Percentiles rank a stretch among this genome's conserved stretches.
Evolutionary conservation across 2,888 invertebrate species (phyloP).

Genomic region (Ectropis crepuscularia): DNA sequence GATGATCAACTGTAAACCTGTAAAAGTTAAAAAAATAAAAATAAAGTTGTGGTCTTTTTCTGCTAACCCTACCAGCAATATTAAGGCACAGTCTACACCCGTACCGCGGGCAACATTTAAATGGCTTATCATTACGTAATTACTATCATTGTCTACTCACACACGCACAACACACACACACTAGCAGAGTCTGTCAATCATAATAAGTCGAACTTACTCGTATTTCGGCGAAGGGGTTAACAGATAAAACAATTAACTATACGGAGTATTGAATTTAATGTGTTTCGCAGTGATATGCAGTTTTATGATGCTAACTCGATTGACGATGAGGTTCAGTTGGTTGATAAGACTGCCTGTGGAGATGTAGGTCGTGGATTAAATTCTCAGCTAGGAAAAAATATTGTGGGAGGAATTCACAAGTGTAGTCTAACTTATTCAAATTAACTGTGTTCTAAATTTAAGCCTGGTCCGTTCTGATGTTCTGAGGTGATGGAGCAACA

Average conservation of each 20-base stretch:
- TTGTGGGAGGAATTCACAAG: too few species aligned
- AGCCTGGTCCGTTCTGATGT: too few species aligned
- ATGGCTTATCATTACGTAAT: slow-evolving; percentile 84
- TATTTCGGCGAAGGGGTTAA: slow-evolving; percentile 39
- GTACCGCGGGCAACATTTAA: slow-evolving; percentile 78
- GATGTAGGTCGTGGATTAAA: too few species aligned
- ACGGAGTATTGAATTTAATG: slow-evolving; percentile 19
- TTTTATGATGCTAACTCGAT: not conserved
- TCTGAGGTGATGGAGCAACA: too few species aligned
- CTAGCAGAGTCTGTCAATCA: slow-evolving; percentile 52
- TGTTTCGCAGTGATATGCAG: slow-evolving; percentile 9
- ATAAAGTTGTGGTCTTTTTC: slow-evolving; percentile 35
- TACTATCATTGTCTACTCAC: slow-evolving; percentile 79
- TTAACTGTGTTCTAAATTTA: too few species aligned
- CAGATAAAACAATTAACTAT: slow-evolving; percentile 33
- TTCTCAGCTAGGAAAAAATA: too few species aligned
- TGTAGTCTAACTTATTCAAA: too few species aligned
- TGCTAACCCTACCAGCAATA: slow-evolving; percentile 62
- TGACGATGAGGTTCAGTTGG: too few species aligned
- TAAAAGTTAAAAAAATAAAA: too few species aligned
- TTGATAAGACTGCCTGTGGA: too few species aligned
- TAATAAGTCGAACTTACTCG: slow-evolving; percentile 39
- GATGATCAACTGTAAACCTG: too few species aligned
- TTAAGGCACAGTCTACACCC: slow-evolving; percentile 65
- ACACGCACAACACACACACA: slow-evolving; percentile 45